Percentiles rank a stretch among this genome's conserved stretches.
Conservation (phyloP, 2,888 invertebrate species). For the Abscondita cerata region DNA sequence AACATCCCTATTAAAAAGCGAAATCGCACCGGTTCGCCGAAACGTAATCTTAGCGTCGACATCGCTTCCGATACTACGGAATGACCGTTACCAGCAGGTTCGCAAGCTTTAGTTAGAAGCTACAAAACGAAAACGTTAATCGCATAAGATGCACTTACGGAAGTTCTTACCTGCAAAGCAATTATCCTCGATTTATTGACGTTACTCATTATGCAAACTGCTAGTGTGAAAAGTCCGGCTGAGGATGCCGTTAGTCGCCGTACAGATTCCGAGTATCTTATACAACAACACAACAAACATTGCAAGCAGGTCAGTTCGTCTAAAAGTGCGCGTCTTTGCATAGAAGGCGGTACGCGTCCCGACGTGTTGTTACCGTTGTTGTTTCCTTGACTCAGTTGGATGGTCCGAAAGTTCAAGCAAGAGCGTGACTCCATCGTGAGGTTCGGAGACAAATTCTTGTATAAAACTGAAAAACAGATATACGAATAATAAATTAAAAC, state of each 20-base stretch:
- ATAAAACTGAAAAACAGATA: constrained; percentile 74
- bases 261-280: constrained; percentile 80
- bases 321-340: constrained; percentile 76
- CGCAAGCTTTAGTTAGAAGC: constrained; percentile 85
- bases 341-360: constrained; percentile 68
- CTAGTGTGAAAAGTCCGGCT: constrained; percentile 82
- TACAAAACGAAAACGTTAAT: constrained; percentile 51
- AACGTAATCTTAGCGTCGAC: constrained; percentile 84
- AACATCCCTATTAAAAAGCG: constrained; percentile 89
- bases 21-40: constrained; percentile 92
- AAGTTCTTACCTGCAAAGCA: constrained; percentile 75
- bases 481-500: too few relatives aligned
- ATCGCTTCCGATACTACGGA: constrained; percentile 89
- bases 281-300: constrained; percentile 82
- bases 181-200: constrained; percentile 85
- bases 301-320: constrained; percentile 91
- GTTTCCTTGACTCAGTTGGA: constrained; percentile 81
- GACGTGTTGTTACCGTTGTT: constrained; percentile 56
- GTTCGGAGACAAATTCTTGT: constrained; percentile 88
- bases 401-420: constrained; percentile 86
- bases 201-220: constrained; percentile 87
- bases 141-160: not conserved
- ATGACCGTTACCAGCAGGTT: constrained; percentile 77
- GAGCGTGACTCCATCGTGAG: constrained; percentile 85
- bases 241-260: constrained; percentile 78